Conservation (phyloP, 1,140 invertebrate genomes). For the Pentalonia nigronervosa region DNA sequence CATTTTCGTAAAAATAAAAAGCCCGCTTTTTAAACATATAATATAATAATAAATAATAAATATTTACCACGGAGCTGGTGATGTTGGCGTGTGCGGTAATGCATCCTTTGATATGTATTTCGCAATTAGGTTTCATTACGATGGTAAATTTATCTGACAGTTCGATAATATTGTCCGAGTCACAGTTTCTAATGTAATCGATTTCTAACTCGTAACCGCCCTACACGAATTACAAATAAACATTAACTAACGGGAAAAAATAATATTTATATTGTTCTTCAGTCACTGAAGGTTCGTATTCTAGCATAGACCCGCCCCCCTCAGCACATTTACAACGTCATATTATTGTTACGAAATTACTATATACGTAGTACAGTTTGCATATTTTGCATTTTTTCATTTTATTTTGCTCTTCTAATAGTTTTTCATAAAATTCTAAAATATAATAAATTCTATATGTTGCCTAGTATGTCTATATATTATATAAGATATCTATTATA, state of each 20-base stretch:
- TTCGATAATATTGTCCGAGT: neutral
- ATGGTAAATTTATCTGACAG: neutral
- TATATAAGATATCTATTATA: neutral
- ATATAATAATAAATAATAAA: neutral
- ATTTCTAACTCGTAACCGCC: neutral
- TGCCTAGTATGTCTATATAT: too few relatives aligned
- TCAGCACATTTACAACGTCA: neutral
- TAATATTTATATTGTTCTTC: too few relatives aligned
- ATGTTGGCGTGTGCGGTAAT: neutral
- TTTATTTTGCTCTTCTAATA: neutral
- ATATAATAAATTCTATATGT: neutral
- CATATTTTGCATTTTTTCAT: neutral
- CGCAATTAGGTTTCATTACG: neutral
- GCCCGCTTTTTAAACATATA: neutral
- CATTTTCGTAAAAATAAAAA: neutral
- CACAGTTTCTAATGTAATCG: slow-evolving; percentile 21
- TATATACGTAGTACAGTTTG: neutral
- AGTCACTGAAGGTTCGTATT: too few relatives aligned
- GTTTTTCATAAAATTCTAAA: neutral
- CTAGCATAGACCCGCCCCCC: too few relatives aligned
- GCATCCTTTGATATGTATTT: neutral
- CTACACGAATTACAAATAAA: neutral
- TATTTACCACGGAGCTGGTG: neutral
- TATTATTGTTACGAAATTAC: too few relatives aligned
- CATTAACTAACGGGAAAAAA: neutral